Evolutionary conservation across 2,888 invertebrate genomes (phyloP).

Genomic region (Drosophila lutescens): DNA sequence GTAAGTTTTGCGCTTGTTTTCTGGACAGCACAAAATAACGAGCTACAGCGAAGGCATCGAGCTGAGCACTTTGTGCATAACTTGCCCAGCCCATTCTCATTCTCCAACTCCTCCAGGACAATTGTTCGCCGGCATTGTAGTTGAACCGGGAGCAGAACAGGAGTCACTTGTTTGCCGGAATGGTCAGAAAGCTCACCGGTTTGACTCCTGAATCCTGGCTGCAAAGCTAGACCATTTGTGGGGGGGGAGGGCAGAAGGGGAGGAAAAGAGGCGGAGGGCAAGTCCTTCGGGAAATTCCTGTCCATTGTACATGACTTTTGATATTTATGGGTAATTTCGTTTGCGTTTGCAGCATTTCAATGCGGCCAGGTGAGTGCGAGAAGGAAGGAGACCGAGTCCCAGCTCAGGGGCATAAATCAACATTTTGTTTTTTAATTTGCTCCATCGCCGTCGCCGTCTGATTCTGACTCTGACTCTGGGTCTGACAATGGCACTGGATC

Average conservation of each 20-base stretch:
- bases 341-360: conserved; percentile 78
- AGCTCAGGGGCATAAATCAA: conserved; percentile 67
- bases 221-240: conserved; percentile 36
- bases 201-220: conserved; percentile 52
- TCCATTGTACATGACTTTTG: conserved; percentile 81
- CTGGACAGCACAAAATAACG: conserved; percentile 71
- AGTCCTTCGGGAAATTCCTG: conserved; percentile 77
- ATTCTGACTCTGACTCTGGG: conserved; percentile 62
- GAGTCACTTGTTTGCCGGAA: conserved; percentile 59
- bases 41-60: conserved; percentile 68
- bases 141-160: conserved; percentile 34
- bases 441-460: conserved; percentile 52
- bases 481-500: conserved; percentile 66
- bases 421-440: conserved; percentile 76
- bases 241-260: neutral
- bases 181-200: conserved; percentile 50
- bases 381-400: conserved; percentile 20
- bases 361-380: conserved; percentile 58
- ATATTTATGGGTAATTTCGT: conserved; percentile 80
- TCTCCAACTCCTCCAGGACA: conserved; percentile 9
- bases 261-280: conserved; percentile 29
- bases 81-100: conserved; percentile 43
- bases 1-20: conserved; percentile 72
- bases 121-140: conserved; percentile 44
- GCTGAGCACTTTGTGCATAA: conserved; percentile 76